Evolutionary conservation across 2,797 vertebrate species (phyloP).

Genomic region (Phoeniculus purpureus): DNA sequence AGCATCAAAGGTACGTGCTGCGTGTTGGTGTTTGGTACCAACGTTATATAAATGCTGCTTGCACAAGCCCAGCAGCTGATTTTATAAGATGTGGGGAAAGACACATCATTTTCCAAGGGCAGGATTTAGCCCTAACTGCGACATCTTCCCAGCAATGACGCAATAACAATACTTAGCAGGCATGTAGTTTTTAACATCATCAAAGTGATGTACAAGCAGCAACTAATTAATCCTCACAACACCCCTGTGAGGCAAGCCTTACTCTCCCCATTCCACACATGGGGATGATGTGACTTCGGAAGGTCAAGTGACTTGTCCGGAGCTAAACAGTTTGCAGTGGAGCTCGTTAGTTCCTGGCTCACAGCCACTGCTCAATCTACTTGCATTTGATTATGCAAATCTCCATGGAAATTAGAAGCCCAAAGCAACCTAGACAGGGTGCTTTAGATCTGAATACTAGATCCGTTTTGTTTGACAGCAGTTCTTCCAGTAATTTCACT

Average conservation of each 20-base stretch:
- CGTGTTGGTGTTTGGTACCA: slow-evolving; percentile 27
- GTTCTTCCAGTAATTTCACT: background rate
- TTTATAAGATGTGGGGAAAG: slow-evolving; percentile 42
- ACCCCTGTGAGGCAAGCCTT: slow-evolving; percentile 64
- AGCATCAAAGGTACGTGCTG: background rate
- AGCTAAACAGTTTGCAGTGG: slow-evolving; percentile 18
- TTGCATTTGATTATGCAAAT: slow-evolving; percentile 54
- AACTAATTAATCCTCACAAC: slow-evolving; percentile 65
- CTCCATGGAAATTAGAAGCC: slow-evolving; percentile 48
- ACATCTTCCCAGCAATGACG: slow-evolving; percentile 28
- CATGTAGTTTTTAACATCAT: slow-evolving; percentile 63
- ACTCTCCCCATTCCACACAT: slow-evolving; percentile 22
- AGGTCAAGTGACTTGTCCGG: slow-evolving; percentile 46
- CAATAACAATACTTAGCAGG: slow-evolving; percentile 56
- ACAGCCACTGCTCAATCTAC: slow-evolving; percentile 1
- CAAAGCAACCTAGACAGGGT: slow-evolving; percentile 42
- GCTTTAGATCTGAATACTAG: background rate
- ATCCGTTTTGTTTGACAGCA: background rate
- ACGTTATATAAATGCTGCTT: slow-evolving; percentile 25
- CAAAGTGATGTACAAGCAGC: slow-evolving; percentile 59
- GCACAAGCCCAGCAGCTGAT: slow-evolving; percentile 22
- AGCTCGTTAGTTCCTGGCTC: slow-evolving; percentile 44
- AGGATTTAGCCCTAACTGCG: slow-evolving; percentile 34
- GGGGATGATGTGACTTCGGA: slow-evolving; percentile 24
- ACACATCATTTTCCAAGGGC: slow-evolving; percentile 21